A percentile compares a stretch with the other conserved stretches of the same genome.
Evolutionary conservation across 2,888 invertebrate genomes (phyloP).

Genomic region (Sycophila texana): DNA sequence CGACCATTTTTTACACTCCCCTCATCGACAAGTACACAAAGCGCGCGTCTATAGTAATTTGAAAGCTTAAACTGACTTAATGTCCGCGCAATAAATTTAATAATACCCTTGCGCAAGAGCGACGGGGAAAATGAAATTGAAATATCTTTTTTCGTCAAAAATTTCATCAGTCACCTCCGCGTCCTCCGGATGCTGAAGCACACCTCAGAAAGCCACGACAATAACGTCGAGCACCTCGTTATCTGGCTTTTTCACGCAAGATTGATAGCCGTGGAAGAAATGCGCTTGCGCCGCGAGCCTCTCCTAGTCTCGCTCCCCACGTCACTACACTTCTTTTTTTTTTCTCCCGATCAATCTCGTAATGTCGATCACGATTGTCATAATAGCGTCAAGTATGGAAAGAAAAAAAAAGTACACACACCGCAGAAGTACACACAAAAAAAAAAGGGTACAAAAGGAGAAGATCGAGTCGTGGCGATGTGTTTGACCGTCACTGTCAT

Average conservation of each 20-base stretch:
- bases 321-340: no score
- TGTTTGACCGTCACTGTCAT: slow-evolving; percentile 43
- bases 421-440: not conserved
- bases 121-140: not conserved
- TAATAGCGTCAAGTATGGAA: slow-evolving; percentile 28
- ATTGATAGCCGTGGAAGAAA: slow-evolving; percentile 37
- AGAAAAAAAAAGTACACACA: slow-evolving; percentile 13
- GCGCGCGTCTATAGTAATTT: no score
- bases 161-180: slow-evolving; percentile 19
- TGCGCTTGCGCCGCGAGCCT: no score
- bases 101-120: not conserved
- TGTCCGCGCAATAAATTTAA: not conserved
- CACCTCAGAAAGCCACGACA: slow-evolving; percentile 24
- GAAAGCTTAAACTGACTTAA: no score
- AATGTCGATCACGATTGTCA: slow-evolving; percentile 51
- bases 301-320: not conserved
- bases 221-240: slow-evolving; percentile 35
- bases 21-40: no score
- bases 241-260: slow-evolving; percentile 33
- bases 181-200: slow-evolving; percentile 3
- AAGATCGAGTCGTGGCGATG: no score
- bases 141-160: slow-evolving; percentile 6
- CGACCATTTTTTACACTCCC: no score
- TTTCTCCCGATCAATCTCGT: slow-evolving; percentile 46
- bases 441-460: not conserved